Base-by-base conservation (phyloP, 2,797 vertebrate genomes). In the Ceryle rudis region DNA sequence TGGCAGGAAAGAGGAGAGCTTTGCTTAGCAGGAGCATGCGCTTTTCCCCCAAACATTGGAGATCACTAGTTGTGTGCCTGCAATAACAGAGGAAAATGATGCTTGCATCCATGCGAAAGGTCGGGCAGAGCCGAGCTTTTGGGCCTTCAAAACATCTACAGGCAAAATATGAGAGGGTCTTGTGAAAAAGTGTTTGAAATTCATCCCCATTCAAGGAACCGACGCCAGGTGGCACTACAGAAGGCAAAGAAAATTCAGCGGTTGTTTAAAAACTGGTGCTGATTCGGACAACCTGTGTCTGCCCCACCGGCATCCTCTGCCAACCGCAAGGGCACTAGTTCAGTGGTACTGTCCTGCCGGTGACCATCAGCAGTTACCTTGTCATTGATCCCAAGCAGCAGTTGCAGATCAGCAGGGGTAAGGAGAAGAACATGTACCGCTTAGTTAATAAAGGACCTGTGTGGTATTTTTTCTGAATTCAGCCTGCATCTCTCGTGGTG, bases 141-240 rank as follows among this genome's bases (percentile, higher is more conserved):
- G 51, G 17, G 28, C 41, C 41, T 55, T 72, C 41, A 6, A 2
- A 54, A 51, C 26, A 17, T 10, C 4, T 11, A 19, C 21, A 2
- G 5, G 35, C 14, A 25, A 42, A 33, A 55, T 29, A 18, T 17
- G 31, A 5, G 57, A 39, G 21, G 2, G 2, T 31, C 11, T 3
- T 7, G 44, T 7, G 0, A 10, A 15, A 26, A 23, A 0, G 11
- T 0, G 15, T 39, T 58, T 20, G 33, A 42, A 1, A 0, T 5
- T 17, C 52, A 1, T 4, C 11, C 21, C 41, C 25, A 1, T 23
- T 35, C 69, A 18, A 33, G 55, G 19, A 21, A 19, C n/a, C 2
- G 58, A 77, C 96, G 49, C 91, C 94, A 96, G 96, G 71, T 96
- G 97, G 93, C 96, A 69, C 79, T 83, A 18, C 70, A 89, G 94